Evolutionary conservation across 2,888 invertebrate genomes (phyloP).

Genomic region (Leucophora obtusa): DNA sequence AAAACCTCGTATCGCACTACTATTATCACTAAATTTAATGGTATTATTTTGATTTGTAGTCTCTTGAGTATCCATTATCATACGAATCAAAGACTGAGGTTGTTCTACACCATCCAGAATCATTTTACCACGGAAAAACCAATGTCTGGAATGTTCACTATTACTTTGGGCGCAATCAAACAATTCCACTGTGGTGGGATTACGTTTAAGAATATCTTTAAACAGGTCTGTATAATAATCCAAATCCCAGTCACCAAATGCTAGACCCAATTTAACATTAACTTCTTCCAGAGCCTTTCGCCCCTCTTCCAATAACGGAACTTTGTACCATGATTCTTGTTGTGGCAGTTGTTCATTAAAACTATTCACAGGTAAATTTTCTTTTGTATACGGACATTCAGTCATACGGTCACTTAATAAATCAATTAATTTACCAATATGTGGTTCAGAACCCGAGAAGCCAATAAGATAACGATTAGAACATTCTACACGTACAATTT

Average conservation of each 20-base stretch:
- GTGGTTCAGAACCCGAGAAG: conserved; percentile 71
- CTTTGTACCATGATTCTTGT: conserved; percentile 89
- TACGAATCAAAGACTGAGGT: conserved; percentile 91
- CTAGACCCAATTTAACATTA: conserved; percentile 89
- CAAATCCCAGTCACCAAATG: conserved; percentile 95
- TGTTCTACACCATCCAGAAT: conserved; percentile 88
- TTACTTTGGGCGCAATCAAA: conserved; percentile 99
- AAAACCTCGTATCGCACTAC: conserved; percentile 94
- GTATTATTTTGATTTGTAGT: conserved; percentile 94
- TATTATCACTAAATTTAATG: conserved; percentile 98
- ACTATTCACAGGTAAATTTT: conserved; percentile 83
- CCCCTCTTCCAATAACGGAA: conserved; percentile 89
- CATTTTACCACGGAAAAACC: conserved; percentile 98
- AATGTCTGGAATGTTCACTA: conserved; percentile 98
- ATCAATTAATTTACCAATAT: conserved; percentile 78
- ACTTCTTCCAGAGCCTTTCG: conserved; percentile 89
- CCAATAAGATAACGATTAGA: conserved; percentile 87
- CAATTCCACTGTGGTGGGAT: conserved; percentile 98
- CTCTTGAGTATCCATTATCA: conserved; percentile 94
- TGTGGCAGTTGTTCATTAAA: conserved; percentile 84
- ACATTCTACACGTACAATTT: conserved; percentile 89
- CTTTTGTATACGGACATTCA: conserved; percentile 88
- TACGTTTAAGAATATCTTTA: conserved; percentile 87
- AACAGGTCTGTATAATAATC: conserved; percentile 94
- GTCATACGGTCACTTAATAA: conserved; percentile 95